Evolutionary conservation across 2,888 invertebrate genomes (phyloP).

Genomic region (Eristalinus sepulchralis): DNA sequence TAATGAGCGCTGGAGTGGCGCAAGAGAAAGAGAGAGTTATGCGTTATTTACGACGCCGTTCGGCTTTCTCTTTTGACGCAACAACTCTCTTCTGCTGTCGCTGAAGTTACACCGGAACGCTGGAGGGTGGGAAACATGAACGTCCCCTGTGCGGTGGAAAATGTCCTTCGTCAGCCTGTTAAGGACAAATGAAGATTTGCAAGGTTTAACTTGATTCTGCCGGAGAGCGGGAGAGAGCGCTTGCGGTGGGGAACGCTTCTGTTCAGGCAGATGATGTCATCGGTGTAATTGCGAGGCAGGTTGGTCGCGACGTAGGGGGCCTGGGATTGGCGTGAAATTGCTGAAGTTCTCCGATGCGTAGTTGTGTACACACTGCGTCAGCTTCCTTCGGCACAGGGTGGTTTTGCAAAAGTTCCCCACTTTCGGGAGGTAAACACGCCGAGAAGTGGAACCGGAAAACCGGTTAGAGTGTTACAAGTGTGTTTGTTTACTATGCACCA

Average conservation of each 20-base stretch:
- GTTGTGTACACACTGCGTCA: background rate
- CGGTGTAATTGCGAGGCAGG: background rate
- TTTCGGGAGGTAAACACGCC: background rate
- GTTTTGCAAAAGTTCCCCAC: background rate
- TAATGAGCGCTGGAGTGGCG: background rate
- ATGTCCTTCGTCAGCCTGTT: background rate
- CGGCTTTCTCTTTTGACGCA: constrained; percentile 28
- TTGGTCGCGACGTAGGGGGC: background rate
- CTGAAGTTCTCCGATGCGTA: background rate
- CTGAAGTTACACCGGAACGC: constrained; percentile 5
- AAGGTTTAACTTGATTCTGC: background rate
- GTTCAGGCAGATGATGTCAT: background rate
- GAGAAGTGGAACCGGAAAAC: background rate
- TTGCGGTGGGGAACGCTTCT: background rate
- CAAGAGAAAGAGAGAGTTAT: constrained; percentile 20
- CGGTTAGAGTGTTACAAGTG: background rate
- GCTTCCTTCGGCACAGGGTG: background rate
- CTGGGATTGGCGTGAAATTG: no score
- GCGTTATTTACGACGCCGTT: background rate
- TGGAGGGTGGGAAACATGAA: background rate
- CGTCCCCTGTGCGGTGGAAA: background rate
- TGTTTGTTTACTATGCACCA: no score
- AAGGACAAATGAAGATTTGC: background rate
- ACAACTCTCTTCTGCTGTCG: constrained; percentile 7
- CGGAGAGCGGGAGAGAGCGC: background rate